Evolutionary conservation across 2,797 vertebrate species (phyloP).

Genomic region (Gephyroberyx darwinii): DNA sequence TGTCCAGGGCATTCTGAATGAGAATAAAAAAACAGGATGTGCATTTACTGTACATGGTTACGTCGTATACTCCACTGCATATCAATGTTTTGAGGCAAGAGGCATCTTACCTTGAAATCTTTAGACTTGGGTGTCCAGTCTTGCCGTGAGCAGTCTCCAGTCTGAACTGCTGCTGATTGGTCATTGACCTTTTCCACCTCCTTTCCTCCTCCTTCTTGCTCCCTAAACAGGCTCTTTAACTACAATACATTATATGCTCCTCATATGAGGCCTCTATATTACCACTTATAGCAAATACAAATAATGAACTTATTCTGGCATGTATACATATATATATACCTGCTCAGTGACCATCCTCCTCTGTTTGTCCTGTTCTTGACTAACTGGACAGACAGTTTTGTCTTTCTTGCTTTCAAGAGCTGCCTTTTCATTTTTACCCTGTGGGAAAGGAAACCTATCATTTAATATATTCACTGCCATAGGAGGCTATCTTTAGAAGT

Average conservation of each 20-base stretch:
- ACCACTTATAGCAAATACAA: slow-evolving; percentile 4
- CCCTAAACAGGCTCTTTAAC: slow-evolving; percentile 84
- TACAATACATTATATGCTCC: slow-evolving; percentile 36
- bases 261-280: neutral
- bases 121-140: slow-evolving; percentile 59
- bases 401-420: slow-evolving; percentile 52
- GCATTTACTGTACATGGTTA: neutral
- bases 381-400: slow-evolving; percentile 34
- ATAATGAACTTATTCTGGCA: neutral
- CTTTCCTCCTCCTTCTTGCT: slow-evolving; percentile 67
- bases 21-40: neutral
- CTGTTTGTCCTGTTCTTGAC: slow-evolving; percentile 71
- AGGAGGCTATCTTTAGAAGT: neutral
- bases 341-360: slow-evolving; percentile 83
- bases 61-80: neutral
- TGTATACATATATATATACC: slow-evolving; percentile 60
- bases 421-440: slow-evolving; percentile 65
- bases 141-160: slow-evolving; percentile 50
- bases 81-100: neutral
- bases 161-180: slow-evolving; percentile 49
- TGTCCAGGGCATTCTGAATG: slow-evolving; percentile 62
- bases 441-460: slow-evolving; percentile 8
- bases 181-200: slow-evolving; percentile 44
- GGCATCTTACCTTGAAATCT: slow-evolving; percentile 65
- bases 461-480: slow-evolving; percentile 1